A percentile compares a stretch with the other conserved stretches of the same genome.
Conservation (phyloP, 2,113 vertebrate species). For the Polypterus bichir region DNA sequence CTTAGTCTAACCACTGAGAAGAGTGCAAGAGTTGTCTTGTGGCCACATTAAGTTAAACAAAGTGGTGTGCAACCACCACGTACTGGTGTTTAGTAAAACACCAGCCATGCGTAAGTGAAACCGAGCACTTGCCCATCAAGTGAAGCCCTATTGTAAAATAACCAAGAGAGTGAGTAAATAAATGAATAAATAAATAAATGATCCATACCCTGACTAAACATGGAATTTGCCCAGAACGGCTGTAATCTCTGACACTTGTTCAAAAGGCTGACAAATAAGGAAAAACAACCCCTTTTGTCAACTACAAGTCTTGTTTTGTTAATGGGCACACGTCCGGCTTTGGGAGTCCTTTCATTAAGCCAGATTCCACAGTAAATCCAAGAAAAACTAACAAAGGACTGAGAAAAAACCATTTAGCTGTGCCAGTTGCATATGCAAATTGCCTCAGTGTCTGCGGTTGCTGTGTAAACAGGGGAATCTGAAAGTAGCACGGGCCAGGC, state of each 20-base stretch:
- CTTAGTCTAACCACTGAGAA: too few relatives aligned
- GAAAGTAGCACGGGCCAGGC: constrained; percentile 41
- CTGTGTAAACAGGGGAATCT: constrained; percentile 47
- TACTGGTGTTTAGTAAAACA: too few relatives aligned
- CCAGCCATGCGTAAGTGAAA: too few relatives aligned
- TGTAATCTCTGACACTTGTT: constrained; percentile 19
- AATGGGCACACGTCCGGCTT: constrained; percentile 43
- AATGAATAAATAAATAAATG: too few relatives aligned
- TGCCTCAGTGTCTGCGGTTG: constrained; percentile 43
- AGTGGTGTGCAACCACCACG: too few relatives aligned
- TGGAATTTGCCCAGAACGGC: constrained; percentile 13
- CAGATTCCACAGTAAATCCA: constrained; percentile 49
- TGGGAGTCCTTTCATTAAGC: constrained; percentile 51
- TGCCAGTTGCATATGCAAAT: constrained; percentile 59
- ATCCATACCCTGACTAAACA: neutral
- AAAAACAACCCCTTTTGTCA: constrained; percentile 41
- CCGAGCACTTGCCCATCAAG: too few relatives aligned
- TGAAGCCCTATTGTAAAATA: too few relatives aligned
- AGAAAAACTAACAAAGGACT: constrained; percentile 30
- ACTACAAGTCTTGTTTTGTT: constrained; percentile 43
- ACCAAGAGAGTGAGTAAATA: too few relatives aligned
- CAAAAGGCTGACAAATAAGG: constrained; percentile 43
- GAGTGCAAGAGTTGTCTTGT: too few relatives aligned
- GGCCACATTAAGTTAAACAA: too few relatives aligned
- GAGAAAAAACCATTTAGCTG: constrained; percentile 42